A percentile compares a stretch with the other conserved stretches of the same genome.
Evolutionary conservation across 2,888 invertebrate genomes (phyloP).

Genomic region (Coremacera marginata): DNA sequence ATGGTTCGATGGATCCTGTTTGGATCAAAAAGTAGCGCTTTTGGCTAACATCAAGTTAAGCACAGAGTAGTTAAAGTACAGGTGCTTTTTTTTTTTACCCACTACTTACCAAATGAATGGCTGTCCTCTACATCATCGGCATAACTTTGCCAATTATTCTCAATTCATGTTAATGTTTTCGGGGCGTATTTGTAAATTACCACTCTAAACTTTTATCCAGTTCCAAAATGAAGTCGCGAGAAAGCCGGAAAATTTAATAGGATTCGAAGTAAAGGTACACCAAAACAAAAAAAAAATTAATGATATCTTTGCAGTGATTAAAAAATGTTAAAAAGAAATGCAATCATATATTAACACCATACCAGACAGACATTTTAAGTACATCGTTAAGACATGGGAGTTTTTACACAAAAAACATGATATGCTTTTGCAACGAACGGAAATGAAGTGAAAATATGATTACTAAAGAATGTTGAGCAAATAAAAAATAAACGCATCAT

Average conservation of each 20-base stretch:
- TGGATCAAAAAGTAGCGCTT: background rate
- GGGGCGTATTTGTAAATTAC: conserved; percentile 35
- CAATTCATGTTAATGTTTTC: conserved; percentile 27
- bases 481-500: too few relatives aligned
- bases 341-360: too few relatives aligned
- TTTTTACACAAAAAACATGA: too few relatives aligned
- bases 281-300: conserved; percentile 1
- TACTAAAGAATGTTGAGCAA: too few relatives aligned
- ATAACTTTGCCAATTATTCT: conserved; percentile 24
- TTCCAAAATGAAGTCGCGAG: background rate
- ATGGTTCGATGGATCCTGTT: background rate
- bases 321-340: too few relatives aligned
- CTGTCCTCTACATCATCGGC: background rate
- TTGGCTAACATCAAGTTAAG: background rate
- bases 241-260: background rate
- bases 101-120: background rate
- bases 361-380: too few relatives aligned
- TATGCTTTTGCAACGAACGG: too few relatives aligned
- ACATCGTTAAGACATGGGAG: too few relatives aligned
- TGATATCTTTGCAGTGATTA: background rate
- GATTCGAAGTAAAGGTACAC: background rate
- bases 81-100: background rate
- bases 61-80: conserved; percentile 6
- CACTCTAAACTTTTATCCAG: conserved; percentile 7
- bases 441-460: too few relatives aligned